phyloP scores from a whole-genome alignment of 2,888 invertebrate species.

The Scaptomyza polygonia region DNA sequence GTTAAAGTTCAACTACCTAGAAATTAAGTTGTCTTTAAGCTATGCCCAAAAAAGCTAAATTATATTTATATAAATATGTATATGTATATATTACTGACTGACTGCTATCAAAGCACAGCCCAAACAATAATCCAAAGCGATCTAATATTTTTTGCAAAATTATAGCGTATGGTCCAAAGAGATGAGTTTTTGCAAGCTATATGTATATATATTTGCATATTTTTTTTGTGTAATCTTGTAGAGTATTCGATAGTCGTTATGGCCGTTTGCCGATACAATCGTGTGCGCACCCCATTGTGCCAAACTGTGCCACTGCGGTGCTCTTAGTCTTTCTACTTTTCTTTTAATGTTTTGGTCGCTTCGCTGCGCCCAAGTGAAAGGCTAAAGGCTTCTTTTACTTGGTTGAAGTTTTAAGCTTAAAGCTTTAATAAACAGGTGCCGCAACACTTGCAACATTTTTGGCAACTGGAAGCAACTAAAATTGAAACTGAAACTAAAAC shows the following conservation, averaged over 20 bases:
- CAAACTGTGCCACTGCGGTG: neutral
- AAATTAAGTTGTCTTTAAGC: no score
- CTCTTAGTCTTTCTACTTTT: slow-evolving; percentile 2
- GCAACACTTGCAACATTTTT: slow-evolving; percentile 19
- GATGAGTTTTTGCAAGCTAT: no score
- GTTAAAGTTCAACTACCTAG: no score
- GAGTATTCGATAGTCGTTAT: neutral
- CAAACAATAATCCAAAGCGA: no score
- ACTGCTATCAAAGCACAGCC: no score
- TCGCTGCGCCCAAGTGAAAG: slow-evolving; percentile 60
- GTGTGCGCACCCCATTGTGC: neutral
- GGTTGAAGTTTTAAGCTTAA: neutral
- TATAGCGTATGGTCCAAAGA: no score
- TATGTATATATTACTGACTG: no score
- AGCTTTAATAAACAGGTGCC: slow-evolving; percentile 12
- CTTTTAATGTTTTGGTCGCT: slow-evolving; percentile 22
- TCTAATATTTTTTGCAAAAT: no score
- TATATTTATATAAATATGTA: no score
- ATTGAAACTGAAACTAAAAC: slow-evolving; percentile 13
- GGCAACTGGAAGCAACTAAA: slow-evolving; percentile 14
- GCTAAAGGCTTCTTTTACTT: slow-evolving; percentile 45
- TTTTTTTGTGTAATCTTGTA: no score
- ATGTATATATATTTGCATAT: no score
- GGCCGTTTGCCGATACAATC: neutral
- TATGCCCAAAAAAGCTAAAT: no score